phyloP scores from a whole-genome alignment of 2,888 invertebrate species.

The Platycnemis pennipes region DNA sequence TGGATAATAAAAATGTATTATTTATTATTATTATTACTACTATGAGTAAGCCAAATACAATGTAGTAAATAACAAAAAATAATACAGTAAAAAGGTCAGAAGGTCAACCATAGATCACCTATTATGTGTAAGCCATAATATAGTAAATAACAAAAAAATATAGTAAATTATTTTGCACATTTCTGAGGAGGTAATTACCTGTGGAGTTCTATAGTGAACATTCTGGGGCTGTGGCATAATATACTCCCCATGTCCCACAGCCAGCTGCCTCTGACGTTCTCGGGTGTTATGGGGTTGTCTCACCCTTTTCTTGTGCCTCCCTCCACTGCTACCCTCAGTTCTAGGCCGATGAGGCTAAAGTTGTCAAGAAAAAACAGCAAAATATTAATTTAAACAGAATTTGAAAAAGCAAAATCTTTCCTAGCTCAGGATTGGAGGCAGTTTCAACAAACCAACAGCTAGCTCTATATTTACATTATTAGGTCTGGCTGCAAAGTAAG shows the following conservation, averaged over 20 bases:
- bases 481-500: neutral
- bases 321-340: conserved; percentile 83
- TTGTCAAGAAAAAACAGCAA: conserved; percentile 71
- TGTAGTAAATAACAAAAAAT: no score
- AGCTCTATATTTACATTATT: neutral
- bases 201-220: conserved; percentile 83
- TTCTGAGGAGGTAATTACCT: conserved; percentile 77
- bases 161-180: no score
- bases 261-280: conserved; percentile 91
- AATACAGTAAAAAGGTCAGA: no score
- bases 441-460: neutral
- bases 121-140: no score
- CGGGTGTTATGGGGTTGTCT: conserved; percentile 93
- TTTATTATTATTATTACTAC: no score
- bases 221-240: conserved; percentile 85
- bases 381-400: neutral
- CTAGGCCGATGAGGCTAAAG: conserved; percentile 83
- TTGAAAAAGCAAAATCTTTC: neutral
- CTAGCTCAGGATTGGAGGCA: neutral
- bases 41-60: no score
- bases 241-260: conserved; percentile 92
- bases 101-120: no score
- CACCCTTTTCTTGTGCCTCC: conserved; percentile 88
- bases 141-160: no score
- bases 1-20: no score